Evolutionary conservation across 2,888 invertebrate species (phyloP), one percentile per base, ranked within the genome.

Genomic region (Odontocerum albicorne): DNA sequence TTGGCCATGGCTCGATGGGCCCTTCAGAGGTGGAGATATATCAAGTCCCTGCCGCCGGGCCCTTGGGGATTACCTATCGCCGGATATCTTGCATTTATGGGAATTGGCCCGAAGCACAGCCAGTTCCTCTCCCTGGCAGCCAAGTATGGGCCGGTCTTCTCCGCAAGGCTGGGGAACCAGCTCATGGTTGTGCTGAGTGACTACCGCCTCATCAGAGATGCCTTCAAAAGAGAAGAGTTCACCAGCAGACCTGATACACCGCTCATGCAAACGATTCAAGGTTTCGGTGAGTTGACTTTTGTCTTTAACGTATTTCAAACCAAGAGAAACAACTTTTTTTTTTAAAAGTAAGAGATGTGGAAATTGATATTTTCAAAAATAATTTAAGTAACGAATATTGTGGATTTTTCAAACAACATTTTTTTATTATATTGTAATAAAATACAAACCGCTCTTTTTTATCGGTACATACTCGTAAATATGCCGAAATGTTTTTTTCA

Each of bases 201-300:
- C 75, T 88, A 92, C 72, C 85, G 86, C 68, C 80, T 88, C 68
- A 92, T 95, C 66, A 80, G 92, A 60, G 90, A 92, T 69, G 87
- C 91, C 20, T 93, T 94, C 71, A 81, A 90, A 12, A 84, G 86
- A 46, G 92, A 92, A 67, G 92, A 90, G 67, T 92, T 94, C 73
- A 90, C 91, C 63, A 93, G 91, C 53, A 83, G 94, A 52, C 95
- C 95, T 55, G 86, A 84, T 67, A 91, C 89, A 21, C 91, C 92
- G 57, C 87, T 94, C 68, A 90, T 87, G 80, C 86, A 87, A 66
- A 88, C 92, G 49, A 78, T 95, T 47, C 91, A 89, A 67, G 93
- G 93, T 65, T 91, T 92, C 64, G 94, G 94, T 94, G 66, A 53
- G 67, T 49, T n/a, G n/a, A n/a, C n/a, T n/a, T n/a, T n/a, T n/a